Base-by-base conservation (phyloP, 2,113 vertebrate species). In the Himantopus leucocephalus region DNA sequence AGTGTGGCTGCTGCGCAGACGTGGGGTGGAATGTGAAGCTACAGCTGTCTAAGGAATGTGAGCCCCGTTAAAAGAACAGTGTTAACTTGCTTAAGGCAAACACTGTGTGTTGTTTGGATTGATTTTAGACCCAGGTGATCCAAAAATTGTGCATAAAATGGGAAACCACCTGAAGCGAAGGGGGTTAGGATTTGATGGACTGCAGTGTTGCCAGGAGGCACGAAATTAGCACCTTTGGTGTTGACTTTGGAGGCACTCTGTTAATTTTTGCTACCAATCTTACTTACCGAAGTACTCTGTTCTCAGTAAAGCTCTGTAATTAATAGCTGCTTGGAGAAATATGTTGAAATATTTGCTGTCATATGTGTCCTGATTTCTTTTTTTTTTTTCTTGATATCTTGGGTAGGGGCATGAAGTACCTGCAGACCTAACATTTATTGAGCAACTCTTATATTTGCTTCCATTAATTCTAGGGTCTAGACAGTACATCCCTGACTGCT, bases 31-130 rank as follows among this genome's bases (percentile, higher is more conserved):
- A 55, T 37, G 58, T 29, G 27, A 39, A 45, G 12, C 30, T 71
- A 15, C 35, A 48, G 50, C 39, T 77, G 35, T n/a, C 7, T 24
- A 17, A 56, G 29, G 58, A 41, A 18, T 13, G 34, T 13, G 45
- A 70, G 14, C 19, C 9, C 32, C 1, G 0, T 59, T 11, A 73
- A n/a, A 9, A 66, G 27, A 41, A 63, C 21, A 53, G 1, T 12
- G 17, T 48, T 59, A 35, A 39, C 56, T 53, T 71, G 16, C 19
- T 67, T 72, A 19, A 47, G 32, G 63, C 12, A 63, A 59, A 8
- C 0, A 0, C 35, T 39, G 0, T 63, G 16, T 22, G 32, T 37
- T 85, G 19, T 48, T 70, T 60, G 45, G 52, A 26, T 26, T 0
- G 5, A 27, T 60, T 83, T 68, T 66, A 79, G 62, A 60, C 23